phyloP scores from a whole-genome alignment of 2,888 invertebrate species.

The Lycophotia porphyrea region DNA sequence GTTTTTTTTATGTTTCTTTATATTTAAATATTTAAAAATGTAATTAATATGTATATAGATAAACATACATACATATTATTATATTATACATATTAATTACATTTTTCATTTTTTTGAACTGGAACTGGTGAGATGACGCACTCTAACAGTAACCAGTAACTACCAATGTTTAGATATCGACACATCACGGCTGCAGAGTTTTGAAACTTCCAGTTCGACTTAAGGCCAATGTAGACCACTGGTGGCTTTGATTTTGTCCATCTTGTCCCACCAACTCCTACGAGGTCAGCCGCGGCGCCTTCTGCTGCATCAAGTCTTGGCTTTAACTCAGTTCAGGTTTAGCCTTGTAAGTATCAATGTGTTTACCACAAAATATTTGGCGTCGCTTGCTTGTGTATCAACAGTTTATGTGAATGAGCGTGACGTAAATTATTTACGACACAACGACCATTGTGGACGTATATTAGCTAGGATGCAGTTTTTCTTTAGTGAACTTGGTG shows the following conservation, averaged over 20 bases:
- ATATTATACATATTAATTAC: too few species aligned
- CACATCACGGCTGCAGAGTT: too few species aligned
- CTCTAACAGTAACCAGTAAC: too few species aligned
- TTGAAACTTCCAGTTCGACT: neutral
- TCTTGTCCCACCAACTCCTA: neutral
- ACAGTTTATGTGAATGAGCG: constrained; percentile 15
- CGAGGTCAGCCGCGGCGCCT: neutral
- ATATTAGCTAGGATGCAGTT: neutral
- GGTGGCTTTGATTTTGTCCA: neutral
- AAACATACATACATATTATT: too few species aligned
- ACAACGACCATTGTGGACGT: neutral
- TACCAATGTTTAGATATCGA: too few species aligned
- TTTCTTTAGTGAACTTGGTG: neutral
- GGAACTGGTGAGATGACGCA: too few species aligned
- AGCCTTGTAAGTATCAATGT: neutral
- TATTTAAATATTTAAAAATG: too few species aligned
- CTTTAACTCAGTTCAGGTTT: neutral
- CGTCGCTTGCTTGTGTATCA: neutral
- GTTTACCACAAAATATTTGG: neutral
- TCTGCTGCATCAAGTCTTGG: neutral
- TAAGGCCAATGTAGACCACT: neutral
- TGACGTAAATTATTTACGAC: constrained; percentile 33
- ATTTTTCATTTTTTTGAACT: too few species aligned
- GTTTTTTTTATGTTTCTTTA: too few species aligned
- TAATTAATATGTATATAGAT: too few species aligned